Evolutionary conservation across 2,113 vertebrate species (phyloP).

Genomic region (Turdus rufiventris): DNA sequence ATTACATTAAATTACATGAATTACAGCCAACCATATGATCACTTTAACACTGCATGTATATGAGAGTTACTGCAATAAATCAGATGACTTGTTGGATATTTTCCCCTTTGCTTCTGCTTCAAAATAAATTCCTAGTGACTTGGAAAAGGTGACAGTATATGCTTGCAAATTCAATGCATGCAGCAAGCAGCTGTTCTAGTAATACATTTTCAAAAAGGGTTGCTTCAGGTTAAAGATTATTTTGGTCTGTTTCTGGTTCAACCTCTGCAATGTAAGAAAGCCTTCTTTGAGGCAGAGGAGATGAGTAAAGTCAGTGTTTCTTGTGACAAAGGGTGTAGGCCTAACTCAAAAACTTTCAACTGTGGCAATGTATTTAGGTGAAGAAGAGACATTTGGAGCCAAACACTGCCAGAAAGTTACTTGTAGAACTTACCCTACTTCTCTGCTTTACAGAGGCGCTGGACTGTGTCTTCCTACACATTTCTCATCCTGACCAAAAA

Average conservation of each 20-base stretch:
- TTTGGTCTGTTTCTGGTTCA: neutral
- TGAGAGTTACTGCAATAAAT: conserved; percentile 3
- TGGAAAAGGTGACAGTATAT: neutral
- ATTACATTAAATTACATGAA: neutral
- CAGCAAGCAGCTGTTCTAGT: neutral
- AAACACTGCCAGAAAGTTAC: neutral
- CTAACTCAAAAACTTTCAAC: neutral
- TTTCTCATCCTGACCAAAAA: neutral
- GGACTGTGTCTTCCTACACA: neutral
- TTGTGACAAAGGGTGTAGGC: neutral
- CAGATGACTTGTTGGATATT: neutral
- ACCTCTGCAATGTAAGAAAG: neutral
- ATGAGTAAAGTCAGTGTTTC: neutral
- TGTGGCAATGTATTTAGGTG: neutral
- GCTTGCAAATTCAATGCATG: neutral
- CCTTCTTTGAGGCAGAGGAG: neutral
- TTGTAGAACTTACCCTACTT: neutral
- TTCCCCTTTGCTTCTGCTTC: neutral
- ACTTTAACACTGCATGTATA: conserved; percentile 4
- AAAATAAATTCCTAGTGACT: conserved; percentile 5
- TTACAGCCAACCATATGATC: conserved; percentile 1
- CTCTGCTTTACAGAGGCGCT: neutral
- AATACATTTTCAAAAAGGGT: neutral
- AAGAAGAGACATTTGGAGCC: neutral
- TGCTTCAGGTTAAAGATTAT: neutral